A percentile compares a stretch with the other conserved stretches of the same genome.
Evolutionary conservation across 2,797 vertebrate species (phyloP).

Genomic region (Clarias laeviceps): DNA sequence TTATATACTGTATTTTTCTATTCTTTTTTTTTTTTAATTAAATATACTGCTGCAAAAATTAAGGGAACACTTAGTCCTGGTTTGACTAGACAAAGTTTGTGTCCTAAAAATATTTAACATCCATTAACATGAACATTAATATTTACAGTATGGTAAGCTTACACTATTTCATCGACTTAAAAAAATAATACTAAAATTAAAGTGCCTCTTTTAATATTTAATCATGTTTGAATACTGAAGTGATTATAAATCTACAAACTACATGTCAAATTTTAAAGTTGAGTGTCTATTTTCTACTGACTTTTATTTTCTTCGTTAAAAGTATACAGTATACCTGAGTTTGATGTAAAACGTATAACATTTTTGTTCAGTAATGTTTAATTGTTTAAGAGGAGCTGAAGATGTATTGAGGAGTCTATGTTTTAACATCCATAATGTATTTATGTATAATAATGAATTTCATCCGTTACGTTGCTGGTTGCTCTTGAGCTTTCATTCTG

Average conservation of each 20-base stretch:
- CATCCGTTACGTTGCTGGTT: background rate
- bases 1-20: background rate
- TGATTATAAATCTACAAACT: too few relatives aligned
- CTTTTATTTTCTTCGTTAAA: background rate
- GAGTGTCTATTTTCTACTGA: background rate
- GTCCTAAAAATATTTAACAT: background rate
- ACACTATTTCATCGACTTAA: background rate
- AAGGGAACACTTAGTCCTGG: too few relatives aligned
- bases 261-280: background rate
- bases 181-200: too few relatives aligned
- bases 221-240: background rate
- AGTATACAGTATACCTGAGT: background rate
- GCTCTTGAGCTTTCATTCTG: constrained; percentile 4
- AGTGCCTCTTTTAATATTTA: background rate
- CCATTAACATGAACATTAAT: background rate
- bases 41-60: background rate
- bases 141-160: background rate
- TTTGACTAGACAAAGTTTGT: background rate
- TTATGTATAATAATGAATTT: too few relatives aligned
- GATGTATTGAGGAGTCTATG: background rate
- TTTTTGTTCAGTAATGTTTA: too few relatives aligned
- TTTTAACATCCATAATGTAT: background rate
- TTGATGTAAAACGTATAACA: background rate
- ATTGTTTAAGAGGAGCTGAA: background rate
- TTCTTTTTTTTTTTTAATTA: background rate